A percentile compares a stretch with the other conserved stretches of the same genome.
Evolutionary conservation across 2,888 invertebrate species (phyloP).

Genomic region (Ophioninae sp.): DNA sequence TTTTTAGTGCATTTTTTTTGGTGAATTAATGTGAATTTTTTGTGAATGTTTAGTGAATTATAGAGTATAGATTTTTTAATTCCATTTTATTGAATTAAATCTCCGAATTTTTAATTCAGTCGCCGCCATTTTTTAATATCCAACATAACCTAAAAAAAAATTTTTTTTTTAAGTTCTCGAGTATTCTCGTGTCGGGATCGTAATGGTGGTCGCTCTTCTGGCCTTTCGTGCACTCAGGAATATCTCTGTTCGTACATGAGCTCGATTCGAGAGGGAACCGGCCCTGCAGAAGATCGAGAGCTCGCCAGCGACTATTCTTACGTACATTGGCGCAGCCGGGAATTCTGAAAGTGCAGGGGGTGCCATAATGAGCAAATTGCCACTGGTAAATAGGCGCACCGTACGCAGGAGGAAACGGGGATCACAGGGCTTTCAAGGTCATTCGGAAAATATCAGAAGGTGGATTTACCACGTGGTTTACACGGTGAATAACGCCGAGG

Average conservation of each 20-base stretch:
- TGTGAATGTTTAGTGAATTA: too few relatives aligned
- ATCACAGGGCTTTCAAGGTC: slow-evolving; percentile 62
- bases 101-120: too few relatives aligned
- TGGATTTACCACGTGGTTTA: slow-evolving; percentile 31
- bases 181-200: slow-evolving; percentile 42
- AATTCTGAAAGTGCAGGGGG: slow-evolving; percentile 67
- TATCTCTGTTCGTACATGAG: slow-evolving; percentile 45
- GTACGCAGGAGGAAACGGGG: slow-evolving; percentile 31
- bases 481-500: slow-evolving; percentile 1
- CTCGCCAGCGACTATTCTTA: slow-evolving; percentile 30
- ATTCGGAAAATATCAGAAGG: slow-evolving; percentile 62
- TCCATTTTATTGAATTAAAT: too few relatives aligned
- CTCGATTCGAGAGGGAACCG: slow-evolving; percentile 16
- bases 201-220: slow-evolving; percentile 46
- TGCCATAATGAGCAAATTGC: slow-evolving; percentile 74
- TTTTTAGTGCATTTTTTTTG: too few relatives aligned
- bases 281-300: slow-evolving; percentile 28
- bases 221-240: slow-evolving; percentile 29
- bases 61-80: too few relatives aligned
- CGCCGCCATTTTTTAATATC: too few relatives aligned
- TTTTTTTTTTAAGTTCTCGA: not conserved
- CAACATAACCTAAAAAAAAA: too few relatives aligned
- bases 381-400: slow-evolving; percentile 26
- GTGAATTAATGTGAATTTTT: too few relatives aligned
- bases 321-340: slow-evolving; percentile 36